Percentiles rank a stretch among this genome's conserved stretches.
Evolutionary conservation across 92 coral and sea anemone species (phyloP).

Genomic region (Anthopleura xanthogrammica): DNA sequence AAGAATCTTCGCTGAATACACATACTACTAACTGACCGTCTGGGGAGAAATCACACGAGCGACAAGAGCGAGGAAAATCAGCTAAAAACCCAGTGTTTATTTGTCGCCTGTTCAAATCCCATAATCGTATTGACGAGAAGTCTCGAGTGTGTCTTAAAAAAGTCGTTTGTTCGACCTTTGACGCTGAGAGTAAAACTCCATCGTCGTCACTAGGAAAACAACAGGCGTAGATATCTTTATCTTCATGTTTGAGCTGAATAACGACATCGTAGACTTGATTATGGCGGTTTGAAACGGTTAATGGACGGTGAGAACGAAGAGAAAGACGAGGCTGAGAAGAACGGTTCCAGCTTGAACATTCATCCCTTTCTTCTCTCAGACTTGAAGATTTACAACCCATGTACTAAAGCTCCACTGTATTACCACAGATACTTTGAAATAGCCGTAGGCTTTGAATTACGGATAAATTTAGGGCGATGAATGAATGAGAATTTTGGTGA

Average conservation of each 20-base stretch:
- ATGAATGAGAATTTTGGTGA: background rate
- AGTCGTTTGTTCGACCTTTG: conserved; percentile 89
- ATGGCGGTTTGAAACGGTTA: conserved; percentile 54
- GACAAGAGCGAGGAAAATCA: conserved; percentile 84
- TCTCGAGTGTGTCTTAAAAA: conserved; percentile 83
- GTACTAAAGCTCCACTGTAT: background rate
- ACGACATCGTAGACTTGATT: conserved; percentile 77
- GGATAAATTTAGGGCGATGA: background rate
- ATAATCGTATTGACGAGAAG: conserved; percentile 83
- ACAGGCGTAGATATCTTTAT: conserved; percentile 87
- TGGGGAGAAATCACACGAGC: conserved; percentile 89
- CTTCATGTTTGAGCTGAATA: conserved; percentile 86
- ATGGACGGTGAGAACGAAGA: conserved; percentile 76
- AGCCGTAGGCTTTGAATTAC: background rate
- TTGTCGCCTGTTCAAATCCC: conserved; percentile 87
- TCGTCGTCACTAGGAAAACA: conserved; percentile 91
- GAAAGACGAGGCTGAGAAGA: conserved; percentile 79
- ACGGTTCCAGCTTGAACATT: conserved; percentile 32
- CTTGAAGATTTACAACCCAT: conserved; percentile 44
- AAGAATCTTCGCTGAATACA: conserved; percentile 80
- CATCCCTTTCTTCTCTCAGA: conserved; percentile 25
- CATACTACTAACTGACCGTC: conserved; percentile 88
- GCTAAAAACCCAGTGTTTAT: conserved; percentile 89
- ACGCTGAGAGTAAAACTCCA: conserved; percentile 79
- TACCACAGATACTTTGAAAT: background rate